Percentiles rank a stretch among this genome's conserved stretches.
phyloP scores from a whole-genome alignment of 2,888 invertebrate species.

The Oxycera nigricornis region DNA sequence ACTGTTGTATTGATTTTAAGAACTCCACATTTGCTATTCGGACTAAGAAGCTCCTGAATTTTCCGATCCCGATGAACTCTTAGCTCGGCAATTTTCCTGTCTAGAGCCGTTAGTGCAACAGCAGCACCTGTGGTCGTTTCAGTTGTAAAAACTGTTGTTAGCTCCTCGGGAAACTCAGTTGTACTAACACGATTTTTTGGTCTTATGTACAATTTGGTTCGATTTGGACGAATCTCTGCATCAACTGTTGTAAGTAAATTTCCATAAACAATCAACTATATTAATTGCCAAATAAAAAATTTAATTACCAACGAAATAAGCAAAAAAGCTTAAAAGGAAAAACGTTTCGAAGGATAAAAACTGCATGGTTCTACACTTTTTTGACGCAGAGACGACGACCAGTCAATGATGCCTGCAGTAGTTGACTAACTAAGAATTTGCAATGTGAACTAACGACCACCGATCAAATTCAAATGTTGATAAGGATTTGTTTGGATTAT shows the following conservation, averaged over 20 bases:
- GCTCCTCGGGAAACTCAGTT: neutral
- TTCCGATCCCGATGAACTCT: neutral
- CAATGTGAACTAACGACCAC: too few species aligned
- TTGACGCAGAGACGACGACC: too few species aligned
- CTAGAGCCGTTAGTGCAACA: neutral
- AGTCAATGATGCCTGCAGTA: too few species aligned
- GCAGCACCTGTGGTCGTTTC: neutral
- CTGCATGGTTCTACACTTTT: too few species aligned
- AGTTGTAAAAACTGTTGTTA: neutral
- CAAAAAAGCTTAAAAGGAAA: too few species aligned
- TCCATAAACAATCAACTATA: neutral
- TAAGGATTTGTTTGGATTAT: too few species aligned
- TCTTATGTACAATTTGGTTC: neutral
- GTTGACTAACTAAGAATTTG: too few species aligned
- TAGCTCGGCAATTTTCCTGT: neutral
- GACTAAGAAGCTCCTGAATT: constrained; percentile 13
- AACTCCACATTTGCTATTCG: neutral
- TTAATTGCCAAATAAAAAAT: too few species aligned
- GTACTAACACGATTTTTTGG: neutral
- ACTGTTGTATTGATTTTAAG: constrained; percentile 23
- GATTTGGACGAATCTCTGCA: neutral
- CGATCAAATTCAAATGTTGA: too few species aligned
- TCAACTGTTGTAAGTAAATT: neutral
- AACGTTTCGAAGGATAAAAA: too few species aligned
- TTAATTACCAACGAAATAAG: too few species aligned